These are phyloP conservation scores for Drosophila cyrtoloma DNA, from an alignment of 2,888 invertebrate genomes.

Conservation along the genomic window DNA sequence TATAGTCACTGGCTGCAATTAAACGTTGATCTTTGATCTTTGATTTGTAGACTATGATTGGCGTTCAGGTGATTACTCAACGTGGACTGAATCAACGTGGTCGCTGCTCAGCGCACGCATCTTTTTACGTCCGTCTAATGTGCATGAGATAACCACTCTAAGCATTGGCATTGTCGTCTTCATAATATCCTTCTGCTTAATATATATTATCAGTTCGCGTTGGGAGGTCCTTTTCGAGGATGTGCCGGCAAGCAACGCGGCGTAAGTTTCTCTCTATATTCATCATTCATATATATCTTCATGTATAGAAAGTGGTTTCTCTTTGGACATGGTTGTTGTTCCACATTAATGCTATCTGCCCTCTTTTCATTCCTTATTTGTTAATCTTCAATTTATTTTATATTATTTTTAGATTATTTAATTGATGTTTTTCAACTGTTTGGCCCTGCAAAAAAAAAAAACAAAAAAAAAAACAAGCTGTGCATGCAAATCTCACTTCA, in stretches of 20 bases:
- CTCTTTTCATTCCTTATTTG: not conserved
- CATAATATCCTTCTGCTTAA: conserved; percentile 83
- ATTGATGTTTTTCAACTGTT: conserved; percentile 51
- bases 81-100: conserved; percentile 97
- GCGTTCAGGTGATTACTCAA: conserved; percentile 91
- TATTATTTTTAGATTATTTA: conserved; percentile 67
- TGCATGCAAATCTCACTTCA: conserved; percentile 51
- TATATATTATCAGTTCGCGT: conserved; percentile 84
- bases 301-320: not conserved
- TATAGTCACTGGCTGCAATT: not conserved
- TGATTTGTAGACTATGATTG: conserved; percentile 89
- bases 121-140: conserved; percentile 89
- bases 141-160: conserved; percentile 83
- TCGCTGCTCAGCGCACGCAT: conserved; percentile 90
- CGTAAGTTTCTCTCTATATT: conserved; percentile 76
- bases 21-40: not conserved
- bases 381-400: conserved; percentile 32
- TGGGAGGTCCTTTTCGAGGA: conserved; percentile 84
- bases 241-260: conserved; percentile 79
- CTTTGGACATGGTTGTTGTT: not conserved
- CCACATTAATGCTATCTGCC: not conserved
- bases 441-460: conserved; percentile 8
- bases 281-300: not conserved
- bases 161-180: conserved; percentile 83
- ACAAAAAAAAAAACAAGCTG: conserved; percentile 19